Conservation (phyloP, 2,797 vertebrate species). For the Lophius americanus region DNA sequence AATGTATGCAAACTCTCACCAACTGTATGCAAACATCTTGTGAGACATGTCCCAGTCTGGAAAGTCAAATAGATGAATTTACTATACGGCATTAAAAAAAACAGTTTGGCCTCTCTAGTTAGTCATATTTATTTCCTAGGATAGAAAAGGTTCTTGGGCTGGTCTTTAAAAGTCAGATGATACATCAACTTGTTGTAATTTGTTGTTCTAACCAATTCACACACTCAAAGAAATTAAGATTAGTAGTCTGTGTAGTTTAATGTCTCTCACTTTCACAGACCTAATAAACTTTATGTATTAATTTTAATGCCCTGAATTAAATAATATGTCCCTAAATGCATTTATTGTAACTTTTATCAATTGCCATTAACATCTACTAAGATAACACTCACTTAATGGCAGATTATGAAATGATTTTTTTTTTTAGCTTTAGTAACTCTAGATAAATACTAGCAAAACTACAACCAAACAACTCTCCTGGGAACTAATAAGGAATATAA, state of each 20-base stretch:
- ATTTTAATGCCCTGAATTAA: neutral
- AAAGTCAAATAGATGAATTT: slow-evolving; percentile 39
- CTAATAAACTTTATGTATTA: slow-evolving; percentile 2
- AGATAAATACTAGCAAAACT: slow-evolving; percentile 11
- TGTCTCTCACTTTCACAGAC: slow-evolving; percentile 1
- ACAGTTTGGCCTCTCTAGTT: neutral
- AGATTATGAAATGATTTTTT: neutral
- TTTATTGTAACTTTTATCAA: neutral
- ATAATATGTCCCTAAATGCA: neutral
- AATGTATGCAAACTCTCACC: slow-evolving; percentile 70
- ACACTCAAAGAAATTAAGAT: slow-evolving; percentile 2
- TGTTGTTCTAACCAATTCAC: neutral
- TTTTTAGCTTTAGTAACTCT: neutral
- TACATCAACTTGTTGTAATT: neutral
- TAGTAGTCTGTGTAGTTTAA: neutral
- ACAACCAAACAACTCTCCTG: neutral
- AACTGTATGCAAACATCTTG: slow-evolving; percentile 70
- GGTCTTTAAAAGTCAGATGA: slow-evolving; percentile 3
- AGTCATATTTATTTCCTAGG: neutral
- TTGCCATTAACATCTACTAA: neutral
- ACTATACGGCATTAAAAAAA: slow-evolving; percentile 21
- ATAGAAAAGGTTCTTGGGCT: neutral
- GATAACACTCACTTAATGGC: neutral
- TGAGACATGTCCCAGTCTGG: slow-evolving; percentile 62
- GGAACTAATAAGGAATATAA: neutral